phyloP scores from a whole-genome alignment of 1,140 invertebrate species.

The Eriocheir sinensis region DNA sequence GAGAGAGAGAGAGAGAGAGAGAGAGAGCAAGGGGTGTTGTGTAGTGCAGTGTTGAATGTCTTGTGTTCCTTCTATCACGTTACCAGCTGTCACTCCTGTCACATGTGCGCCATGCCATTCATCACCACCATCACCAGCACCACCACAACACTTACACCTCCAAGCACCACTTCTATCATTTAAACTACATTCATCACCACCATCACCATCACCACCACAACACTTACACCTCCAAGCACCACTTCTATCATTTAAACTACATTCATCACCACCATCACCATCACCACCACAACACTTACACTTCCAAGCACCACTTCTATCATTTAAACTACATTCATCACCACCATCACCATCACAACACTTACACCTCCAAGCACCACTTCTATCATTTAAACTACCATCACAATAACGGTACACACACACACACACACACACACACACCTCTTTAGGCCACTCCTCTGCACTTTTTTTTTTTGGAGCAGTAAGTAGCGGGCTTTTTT shows the following conservation, averaged over 20 bases:
- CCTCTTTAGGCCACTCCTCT: too few species aligned
- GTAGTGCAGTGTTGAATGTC: background rate
- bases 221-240: too few species aligned
- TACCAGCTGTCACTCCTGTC: too few species aligned
- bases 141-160: background rate
- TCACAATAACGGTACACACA: background rate
- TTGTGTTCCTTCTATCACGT: too few species aligned
- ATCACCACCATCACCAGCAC: background rate
- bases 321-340: background rate
- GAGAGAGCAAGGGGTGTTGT: conserved; percentile 28
- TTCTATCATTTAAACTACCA: background rate
- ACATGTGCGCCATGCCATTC: background rate
- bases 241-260: too few species aligned
- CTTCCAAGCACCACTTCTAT: background rate
- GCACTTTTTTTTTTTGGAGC: too few species aligned
- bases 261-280: too few species aligned
- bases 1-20: conserved; percentile 57
- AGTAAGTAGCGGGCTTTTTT: too few species aligned
- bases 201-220: background rate
- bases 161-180: too few species aligned
- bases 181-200: too few species aligned
- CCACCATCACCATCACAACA: background rate
- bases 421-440: background rate
- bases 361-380: background rate
- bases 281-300: too few species aligned